A percentile compares a stretch with the other conserved stretches of the same genome.
Evolutionary conservation across 2,797 vertebrate species (phyloP).

Genomic region (Benthosema pterotum): DNA sequence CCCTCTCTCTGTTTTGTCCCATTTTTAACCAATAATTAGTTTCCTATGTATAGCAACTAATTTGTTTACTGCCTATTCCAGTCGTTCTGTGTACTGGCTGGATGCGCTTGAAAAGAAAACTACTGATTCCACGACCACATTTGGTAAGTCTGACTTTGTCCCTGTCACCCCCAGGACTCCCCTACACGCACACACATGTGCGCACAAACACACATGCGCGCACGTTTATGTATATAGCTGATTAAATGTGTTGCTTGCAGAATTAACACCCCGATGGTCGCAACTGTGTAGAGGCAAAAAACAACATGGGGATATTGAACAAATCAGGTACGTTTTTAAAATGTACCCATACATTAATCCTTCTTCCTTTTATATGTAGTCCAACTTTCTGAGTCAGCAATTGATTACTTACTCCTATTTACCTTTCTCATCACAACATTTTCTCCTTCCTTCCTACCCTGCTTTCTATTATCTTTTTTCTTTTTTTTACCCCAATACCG

Average conservation of each 20-base stretch:
- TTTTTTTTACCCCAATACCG: background rate
- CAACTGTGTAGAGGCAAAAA: constrained; percentile 60
- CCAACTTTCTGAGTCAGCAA: background rate
- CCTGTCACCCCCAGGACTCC: background rate
- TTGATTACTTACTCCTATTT: background rate
- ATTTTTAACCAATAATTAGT: constrained; percentile 9
- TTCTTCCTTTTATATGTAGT: background rate
- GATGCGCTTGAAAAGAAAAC: constrained; percentile 62
- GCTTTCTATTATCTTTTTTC: background rate
- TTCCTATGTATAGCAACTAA: background rate
- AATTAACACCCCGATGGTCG: constrained; percentile 65
- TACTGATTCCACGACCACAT: constrained; percentile 34
- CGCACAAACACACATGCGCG: too few species aligned
- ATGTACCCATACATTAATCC: background rate
- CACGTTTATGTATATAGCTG: background rate
- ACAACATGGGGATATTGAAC: constrained; percentile 26
- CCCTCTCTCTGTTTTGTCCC: background rate
- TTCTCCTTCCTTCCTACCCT: background rate
- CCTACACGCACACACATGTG: too few species aligned
- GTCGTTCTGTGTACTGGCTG: constrained; percentile 78
- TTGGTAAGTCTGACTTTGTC: constrained; percentile 42
- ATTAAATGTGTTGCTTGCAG: constrained; percentile 45
- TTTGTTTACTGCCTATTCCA: constrained; percentile 34
- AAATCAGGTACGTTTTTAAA: constrained; percentile 64
- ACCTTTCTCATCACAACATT: background rate